Base-by-base conservation (phyloP, 2,113 vertebrate genomes). In the Syrrhaptes paradoxus region DNA sequence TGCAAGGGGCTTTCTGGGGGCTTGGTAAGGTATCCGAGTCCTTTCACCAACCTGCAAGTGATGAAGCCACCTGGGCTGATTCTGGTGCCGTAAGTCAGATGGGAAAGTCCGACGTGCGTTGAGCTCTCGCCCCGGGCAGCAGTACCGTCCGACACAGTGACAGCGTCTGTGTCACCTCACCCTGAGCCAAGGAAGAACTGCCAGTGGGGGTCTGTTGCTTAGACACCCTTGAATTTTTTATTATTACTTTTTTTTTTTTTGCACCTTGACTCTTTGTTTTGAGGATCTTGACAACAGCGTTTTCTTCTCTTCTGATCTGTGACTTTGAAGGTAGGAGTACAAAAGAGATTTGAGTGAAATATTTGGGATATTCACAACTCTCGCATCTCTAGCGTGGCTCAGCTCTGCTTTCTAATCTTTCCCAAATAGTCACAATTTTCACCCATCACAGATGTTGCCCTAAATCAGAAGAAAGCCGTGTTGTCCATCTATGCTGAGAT, bases 281-380 rank as follows among this genome's bases (percentile, higher is more conserved):
- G 55, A 90, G 73, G 51, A 61, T 66, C 49, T 91, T 31, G 85
- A 89, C 73, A 78, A 29, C 71, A 75, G 9, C 0, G 0, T 43
- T 92, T 85, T 63, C 45, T 84, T 77, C 38, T 86, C 87, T 83
- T 77, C 66, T 4, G 0, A 31, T 58, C n/a, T 1, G 12, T 68
- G 72, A 22, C 93, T 94, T 93, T 95, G 93, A 96, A 82, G 63
- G 86, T 73, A 61, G 61, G 34, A 68, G 62, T 63, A 77, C 57
- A 96, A 77, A 95, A 75, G 67, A 84, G 83, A 38, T 81, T 67
- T 88, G 88, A 87, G 45, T 90, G 85, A 93, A 93, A 80, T 90
- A 94, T 94, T 66, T 70, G 87, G 91, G 75, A 16, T 91, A 25
- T 62, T 95, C 78, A 45, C 66, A 52, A 10, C 3, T 3, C 62